Evolutionary conservation across 2,113 vertebrate genomes (phyloP).

Genomic region (Hucho hucho): DNA sequence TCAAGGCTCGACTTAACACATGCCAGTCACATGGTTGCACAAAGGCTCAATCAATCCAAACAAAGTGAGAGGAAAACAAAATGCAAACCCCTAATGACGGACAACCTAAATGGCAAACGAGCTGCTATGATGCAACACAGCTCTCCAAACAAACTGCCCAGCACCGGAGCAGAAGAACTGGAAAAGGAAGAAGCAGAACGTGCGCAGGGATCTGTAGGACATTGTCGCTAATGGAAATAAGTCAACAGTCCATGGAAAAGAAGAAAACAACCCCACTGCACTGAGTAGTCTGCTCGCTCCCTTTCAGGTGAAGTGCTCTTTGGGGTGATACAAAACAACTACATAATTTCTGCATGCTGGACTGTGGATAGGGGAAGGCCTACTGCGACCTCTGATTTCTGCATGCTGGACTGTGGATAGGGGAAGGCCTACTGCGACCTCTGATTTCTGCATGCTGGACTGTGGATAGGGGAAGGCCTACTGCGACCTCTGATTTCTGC

Average conservation of each 20-base stretch:
- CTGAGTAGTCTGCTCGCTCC: background rate
- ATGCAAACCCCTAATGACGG: background rate
- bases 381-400: too few relatives aligned
- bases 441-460: too few relatives aligned
- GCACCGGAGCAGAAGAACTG: background rate
- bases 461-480: too few relatives aligned
- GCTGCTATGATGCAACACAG: background rate
- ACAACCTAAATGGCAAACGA: background rate
- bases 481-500: too few relatives aligned
- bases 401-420: too few relatives aligned
- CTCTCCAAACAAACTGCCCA: background rate
- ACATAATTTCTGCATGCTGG: background rate
- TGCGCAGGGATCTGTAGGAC: constrained; percentile 28
- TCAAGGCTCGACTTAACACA: background rate
- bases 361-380: too few relatives aligned
- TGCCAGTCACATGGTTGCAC: background rate
- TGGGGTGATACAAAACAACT: constrained; percentile 11
- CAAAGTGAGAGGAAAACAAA: background rate
- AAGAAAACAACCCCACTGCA: constrained; percentile 12
- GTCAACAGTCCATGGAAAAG: constrained; percentile 1
- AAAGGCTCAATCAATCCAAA: background rate
- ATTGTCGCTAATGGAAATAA: constrained; percentile 40
- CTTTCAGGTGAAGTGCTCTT: constrained; percentile 3
- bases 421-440: too few relatives aligned
- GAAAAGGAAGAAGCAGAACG: background rate